phyloP scores from a whole-genome alignment of 2,888 invertebrate species.

The Himalopsyche kuldschensis region DNA sequence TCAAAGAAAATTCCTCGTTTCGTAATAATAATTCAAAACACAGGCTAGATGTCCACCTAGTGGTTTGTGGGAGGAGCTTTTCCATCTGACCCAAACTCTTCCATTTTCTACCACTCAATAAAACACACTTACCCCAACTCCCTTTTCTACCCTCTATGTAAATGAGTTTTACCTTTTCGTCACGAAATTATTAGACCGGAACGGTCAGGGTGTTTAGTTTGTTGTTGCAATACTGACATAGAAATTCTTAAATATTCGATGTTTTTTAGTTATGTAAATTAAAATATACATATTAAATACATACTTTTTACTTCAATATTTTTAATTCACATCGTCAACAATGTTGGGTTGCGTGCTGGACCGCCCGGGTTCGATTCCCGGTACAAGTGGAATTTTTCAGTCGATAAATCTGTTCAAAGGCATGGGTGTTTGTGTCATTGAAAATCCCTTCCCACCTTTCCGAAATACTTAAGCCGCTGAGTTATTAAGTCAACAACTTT shows the following conservation, averaged over 20 bases:
- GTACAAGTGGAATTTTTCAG: no score
- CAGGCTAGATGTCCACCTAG: not conserved
- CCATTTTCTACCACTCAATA: not conserved
- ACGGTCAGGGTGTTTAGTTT: not conserved
- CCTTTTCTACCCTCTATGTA: not conserved
- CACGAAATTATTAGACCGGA: conserved; percentile 3
- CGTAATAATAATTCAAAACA: not conserved
- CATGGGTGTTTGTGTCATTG: no score
- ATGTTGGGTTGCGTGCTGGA: no score
- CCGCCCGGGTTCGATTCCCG: no score
- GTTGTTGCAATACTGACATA: not conserved
- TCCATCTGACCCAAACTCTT: not conserved
- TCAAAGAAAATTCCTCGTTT: not conserved
- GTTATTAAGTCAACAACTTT: no score
- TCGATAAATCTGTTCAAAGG: no score
- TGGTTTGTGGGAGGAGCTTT: not conserved
- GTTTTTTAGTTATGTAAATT: no score
- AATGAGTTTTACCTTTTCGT: conserved; percentile 5
- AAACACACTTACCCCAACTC: not conserved
- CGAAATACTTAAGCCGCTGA: no score
- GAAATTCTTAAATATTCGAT: not conserved
- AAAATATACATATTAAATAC: no score
- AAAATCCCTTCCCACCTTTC: no score
- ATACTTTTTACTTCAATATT: no score
- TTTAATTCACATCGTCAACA: no score